Conservation (phyloP, 2,113 vertebrate species). For the Mastomys natalensis region DNA sequence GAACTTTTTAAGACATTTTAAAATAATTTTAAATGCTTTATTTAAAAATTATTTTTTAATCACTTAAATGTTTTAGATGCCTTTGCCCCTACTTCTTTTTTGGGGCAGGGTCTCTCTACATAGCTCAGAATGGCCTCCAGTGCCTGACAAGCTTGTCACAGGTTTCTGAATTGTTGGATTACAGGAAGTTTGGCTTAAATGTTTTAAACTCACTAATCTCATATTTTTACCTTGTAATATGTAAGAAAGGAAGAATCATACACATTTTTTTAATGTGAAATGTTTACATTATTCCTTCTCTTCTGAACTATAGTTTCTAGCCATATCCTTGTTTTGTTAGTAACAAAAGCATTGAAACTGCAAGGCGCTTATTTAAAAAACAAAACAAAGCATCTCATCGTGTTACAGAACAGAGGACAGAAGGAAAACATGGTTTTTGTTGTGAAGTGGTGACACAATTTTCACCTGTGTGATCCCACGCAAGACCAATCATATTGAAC, state of each 20-base stretch:
- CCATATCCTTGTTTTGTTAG: not conserved
- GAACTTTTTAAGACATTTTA: slow-evolving; percentile 24
- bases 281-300: not conserved
- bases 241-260: not conserved
- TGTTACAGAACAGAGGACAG: slow-evolving; percentile 16
- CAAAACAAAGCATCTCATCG: not conserved
- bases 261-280: not conserved
- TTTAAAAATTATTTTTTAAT: not conserved
- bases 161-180: no score
- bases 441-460: not conserved
- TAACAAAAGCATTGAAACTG: not conserved
- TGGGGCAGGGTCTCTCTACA: not conserved
- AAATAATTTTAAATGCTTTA: not conserved
- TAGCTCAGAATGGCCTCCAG: not conserved
- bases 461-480: not conserved
- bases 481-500: not conserved
- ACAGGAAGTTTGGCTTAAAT: not conserved
- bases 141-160: no score
- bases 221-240: not conserved
- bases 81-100: no score
- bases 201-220: not conserved
- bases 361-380: not conserved
- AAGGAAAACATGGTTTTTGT: not conserved
- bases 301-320: not conserved
- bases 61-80: not conserved